phyloP scores from a whole-genome alignment of 2,888 invertebrate species.

The Melanotus villosus region DNA sequence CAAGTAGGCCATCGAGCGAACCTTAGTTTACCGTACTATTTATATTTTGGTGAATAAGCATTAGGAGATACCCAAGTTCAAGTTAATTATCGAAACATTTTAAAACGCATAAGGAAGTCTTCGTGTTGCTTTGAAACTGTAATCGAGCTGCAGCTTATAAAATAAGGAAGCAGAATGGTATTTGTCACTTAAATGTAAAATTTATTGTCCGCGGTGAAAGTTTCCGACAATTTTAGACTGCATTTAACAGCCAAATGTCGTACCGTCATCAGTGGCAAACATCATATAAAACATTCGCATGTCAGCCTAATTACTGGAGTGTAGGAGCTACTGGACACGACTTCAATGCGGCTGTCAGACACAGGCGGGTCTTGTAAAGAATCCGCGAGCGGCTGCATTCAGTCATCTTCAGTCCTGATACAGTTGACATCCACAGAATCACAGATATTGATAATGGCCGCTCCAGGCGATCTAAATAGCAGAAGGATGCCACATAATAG shows the following conservation, averaged over 20 bases:
- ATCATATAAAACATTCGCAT: slow-evolving; percentile 55
- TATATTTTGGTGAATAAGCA: too few species aligned
- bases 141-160: too few species aligned
- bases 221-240: not conserved
- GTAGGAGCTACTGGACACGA: slow-evolving; percentile 61
- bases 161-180: too few species aligned
- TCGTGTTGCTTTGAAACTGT: too few species aligned
- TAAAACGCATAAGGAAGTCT: too few species aligned
- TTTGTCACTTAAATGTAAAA: too few species aligned
- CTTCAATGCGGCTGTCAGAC: slow-evolving; percentile 63
- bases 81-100: too few species aligned
- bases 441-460: slow-evolving; percentile 58
- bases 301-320: slow-evolving; percentile 63
- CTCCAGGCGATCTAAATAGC: slow-evolving; percentile 53
- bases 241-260: slow-evolving; percentile 19
- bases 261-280: slow-evolving; percentile 28
- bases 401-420: slow-evolving; percentile 59
- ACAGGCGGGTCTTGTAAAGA: slow-evolving; percentile 62
- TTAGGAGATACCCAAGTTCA: too few species aligned
- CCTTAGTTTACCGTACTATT: too few species aligned
- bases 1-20: too few species aligned
- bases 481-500: slow-evolving; percentile 51
- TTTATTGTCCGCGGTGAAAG: not conserved
- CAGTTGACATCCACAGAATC: slow-evolving; percentile 58
- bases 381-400: slow-evolving; percentile 64